Evolutionary conservation across 2,113 vertebrate species (phyloP), one percentile per base, ranked within the genome.

Genomic region (Hippopotamus amphibius): DNA sequence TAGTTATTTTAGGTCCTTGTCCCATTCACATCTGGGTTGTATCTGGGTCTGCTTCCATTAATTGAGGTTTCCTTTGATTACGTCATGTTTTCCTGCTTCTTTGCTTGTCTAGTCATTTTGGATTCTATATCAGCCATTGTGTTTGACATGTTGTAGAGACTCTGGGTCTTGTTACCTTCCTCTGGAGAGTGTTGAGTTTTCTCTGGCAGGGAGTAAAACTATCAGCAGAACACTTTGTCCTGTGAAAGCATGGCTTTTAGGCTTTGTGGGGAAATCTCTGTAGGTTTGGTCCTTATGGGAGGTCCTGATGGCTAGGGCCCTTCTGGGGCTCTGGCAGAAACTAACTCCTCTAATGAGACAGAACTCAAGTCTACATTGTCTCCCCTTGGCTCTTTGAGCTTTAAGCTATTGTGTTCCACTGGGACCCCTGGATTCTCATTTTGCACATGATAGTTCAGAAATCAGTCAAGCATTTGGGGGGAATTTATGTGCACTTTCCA

Each of bases 11-110:
- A 30, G 7, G 46, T 41, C 46, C 83, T 19, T 3, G 46, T 37
- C 72, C 48, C 10, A 2, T 0, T 3, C 1, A 11, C 5, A 15
- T 17, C 15, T 24, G 22, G 24, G 41, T 13, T 3, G 2, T 57
- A n/a, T 22, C 24, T 9, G 22, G n/a, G 2, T 53, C 10, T 10
- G 43, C 48, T 81, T 33, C 65, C 0, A 19, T 22, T 53, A 7
- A 28, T 0, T 6, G 46, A 6, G 61, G n/a, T 21, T 28, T 77
- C 41, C 69, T n/a, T 7, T 6, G 57, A 17, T 41, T 2, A 0
- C 28, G 4, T 1, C 30, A 5, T 26, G 9, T 22, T 41, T 7
- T 12, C 14, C 50, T 24, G 17, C 53, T 30, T 46, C 59, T 83
- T 4, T 48, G 55, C 24, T 0, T 77, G 48, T 33, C 66, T 63